These are phyloP conservation scores for Megalonaias nervosa DNA, from an alignment of 1,140 invertebrate genomes.

Conservation along the genomic window DNA sequence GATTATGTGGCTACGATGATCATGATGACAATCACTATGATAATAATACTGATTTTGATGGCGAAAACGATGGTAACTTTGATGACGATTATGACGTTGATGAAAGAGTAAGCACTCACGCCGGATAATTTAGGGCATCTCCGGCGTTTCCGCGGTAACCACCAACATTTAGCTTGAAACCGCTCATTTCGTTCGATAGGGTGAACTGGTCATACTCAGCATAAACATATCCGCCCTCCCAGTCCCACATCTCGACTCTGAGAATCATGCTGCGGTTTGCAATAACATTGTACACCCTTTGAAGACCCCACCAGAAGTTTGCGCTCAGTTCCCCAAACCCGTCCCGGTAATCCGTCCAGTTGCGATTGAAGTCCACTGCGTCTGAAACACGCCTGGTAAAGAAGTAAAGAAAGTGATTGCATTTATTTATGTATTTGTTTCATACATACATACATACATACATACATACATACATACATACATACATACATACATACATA, in stretches of 20 bases:
- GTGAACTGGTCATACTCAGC: slow-evolving; percentile 49
- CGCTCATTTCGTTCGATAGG: slow-evolving; percentile 76
- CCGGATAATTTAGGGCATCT: slow-evolving; percentile 72
- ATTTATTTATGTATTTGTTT: too few species aligned
- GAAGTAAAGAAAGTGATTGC: too few species aligned
- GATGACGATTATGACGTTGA: too few species aligned
- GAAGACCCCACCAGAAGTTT: slow-evolving; percentile 74
- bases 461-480: too few species aligned
- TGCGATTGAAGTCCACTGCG: slow-evolving; percentile 86
- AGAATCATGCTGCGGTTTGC: slow-evolving; percentile 83
- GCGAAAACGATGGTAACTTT: too few species aligned
- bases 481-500: too few species aligned
- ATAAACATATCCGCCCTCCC: slow-evolving; percentile 86
- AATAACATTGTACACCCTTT: slow-evolving; percentile 70
- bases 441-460: too few species aligned
- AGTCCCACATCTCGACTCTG: slow-evolving; percentile 92
- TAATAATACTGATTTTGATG: too few species aligned
- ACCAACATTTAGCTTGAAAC: slow-evolving; percentile 91
- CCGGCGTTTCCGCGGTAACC: slow-evolving; percentile 90
- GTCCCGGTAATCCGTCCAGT: slow-evolving; percentile 95
- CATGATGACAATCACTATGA: too few species aligned
- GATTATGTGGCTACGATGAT: too few species aligned
- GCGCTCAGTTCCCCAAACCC: slow-evolving; percentile 93
- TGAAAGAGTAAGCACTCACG: too few species aligned
- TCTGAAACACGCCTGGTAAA: slow-evolving; percentile 80